phyloP scores from a whole-genome alignment of 2,113 vertebrate species.

The Myiagra hebetior region DNA sequence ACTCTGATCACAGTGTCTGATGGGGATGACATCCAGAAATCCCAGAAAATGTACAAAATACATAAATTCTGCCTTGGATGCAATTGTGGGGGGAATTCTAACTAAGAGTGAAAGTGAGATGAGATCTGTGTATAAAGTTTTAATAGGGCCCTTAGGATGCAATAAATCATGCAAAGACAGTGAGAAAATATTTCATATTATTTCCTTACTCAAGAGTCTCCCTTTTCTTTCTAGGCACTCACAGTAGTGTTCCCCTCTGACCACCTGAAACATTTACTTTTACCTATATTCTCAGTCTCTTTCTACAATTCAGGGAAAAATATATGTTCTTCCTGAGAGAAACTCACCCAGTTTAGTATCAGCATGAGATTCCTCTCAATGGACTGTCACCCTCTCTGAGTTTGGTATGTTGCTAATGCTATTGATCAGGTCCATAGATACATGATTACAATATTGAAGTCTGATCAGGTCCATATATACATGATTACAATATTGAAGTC shows the following conservation, averaged over 20 bases:
- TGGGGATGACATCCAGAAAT: neutral
- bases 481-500: neutral
- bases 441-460: accelerated
- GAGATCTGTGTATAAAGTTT: neutral
- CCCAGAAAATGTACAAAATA: neutral
- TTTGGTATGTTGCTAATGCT: neutral
- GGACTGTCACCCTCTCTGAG: neutral
- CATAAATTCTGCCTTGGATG: neutral
- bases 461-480: neutral
- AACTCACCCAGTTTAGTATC: neutral
- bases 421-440: neutral
- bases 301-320: neutral
- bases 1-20: neutral
- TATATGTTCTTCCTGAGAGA: neutral
- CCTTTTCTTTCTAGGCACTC: neutral
- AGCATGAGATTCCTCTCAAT: neutral
- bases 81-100: neutral
- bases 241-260: neutral
- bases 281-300: neutral
- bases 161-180: neutral
- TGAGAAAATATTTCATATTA: neutral
- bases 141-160: neutral
- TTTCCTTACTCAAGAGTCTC: neutral
- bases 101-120: neutral
- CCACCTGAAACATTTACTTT: neutral